Conservation (phyloP, 2,113 vertebrate genomes). For the Rana temporaria region DNA sequence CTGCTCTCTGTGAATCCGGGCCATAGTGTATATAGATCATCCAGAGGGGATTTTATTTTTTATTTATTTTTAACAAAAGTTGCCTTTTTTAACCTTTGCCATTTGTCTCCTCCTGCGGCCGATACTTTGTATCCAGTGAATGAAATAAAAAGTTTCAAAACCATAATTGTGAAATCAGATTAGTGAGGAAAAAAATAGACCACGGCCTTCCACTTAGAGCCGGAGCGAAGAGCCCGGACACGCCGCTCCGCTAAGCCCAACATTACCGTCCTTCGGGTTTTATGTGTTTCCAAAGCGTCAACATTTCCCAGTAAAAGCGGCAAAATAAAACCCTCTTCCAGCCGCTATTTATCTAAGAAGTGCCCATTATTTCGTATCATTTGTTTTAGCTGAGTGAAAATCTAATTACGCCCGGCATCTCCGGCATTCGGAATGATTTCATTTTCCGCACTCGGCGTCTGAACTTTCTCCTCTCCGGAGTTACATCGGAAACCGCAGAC, state of each 20-base stretch:
- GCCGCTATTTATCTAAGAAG: conserved; percentile 8
- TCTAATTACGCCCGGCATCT: conserved; percentile 35
- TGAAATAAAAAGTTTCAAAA: no score
- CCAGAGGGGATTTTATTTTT: no score
- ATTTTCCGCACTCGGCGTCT: not conserved
- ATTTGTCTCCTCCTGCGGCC: no score
- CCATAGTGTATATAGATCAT: no score
- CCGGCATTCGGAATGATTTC: conserved; percentile 4
- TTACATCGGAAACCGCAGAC: conserved; percentile 7
- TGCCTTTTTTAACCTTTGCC: no score
- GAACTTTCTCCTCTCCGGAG: conserved; percentile 22
- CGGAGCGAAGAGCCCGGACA: no score
- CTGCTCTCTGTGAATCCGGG: no score
- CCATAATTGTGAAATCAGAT: no score
- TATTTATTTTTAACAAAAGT: no score
- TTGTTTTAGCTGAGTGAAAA: conserved; percentile 48
- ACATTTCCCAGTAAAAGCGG: not conserved
- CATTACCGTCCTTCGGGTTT: not conserved
- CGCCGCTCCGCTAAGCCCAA: not conserved
- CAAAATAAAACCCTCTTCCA: not conserved
- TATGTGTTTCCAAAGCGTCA: not conserved
- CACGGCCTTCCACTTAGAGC: no score
- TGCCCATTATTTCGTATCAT: not conserved
- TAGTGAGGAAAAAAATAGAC: no score
- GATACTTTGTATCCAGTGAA: no score